Evolutionary conservation across 2,888 invertebrate genomes (phyloP), one percentile per base, ranked within the genome.

Genomic region (Coecobrya sp.): DNA sequence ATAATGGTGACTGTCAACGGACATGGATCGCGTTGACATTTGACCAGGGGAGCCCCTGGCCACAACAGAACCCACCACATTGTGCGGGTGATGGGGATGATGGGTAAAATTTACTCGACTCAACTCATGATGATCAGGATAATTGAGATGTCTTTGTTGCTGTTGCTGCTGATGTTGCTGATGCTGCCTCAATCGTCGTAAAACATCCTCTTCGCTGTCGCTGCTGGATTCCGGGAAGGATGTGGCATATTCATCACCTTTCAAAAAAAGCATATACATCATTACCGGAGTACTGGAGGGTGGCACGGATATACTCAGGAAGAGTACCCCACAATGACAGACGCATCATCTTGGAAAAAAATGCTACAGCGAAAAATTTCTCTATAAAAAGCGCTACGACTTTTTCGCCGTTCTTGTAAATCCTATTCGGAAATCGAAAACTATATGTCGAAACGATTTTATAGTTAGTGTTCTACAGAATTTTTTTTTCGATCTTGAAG

Each of bases 191-290:
- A 97, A 96, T 82, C 97, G 96, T 92, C 97, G 96, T 93, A 97
- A 96, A 65, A 97, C 97, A 95, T 97, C 97, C 95, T 97, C 97
- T 95, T 98, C 98, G 81, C 97, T 97, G 95, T 98, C 98, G 52
- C 97, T 97, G 94, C 97, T 97, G 4, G 97, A 96, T 93, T 97
- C 97, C 25, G 96, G 96, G 93, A 97, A 97, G 95, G 97, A 97
- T 95, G 97, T 96, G 10, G 97, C 96, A 95, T 97, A 97, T 59
- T 96, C 96, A 95, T 96, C 96, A 13, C 96, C 97, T 97, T 95
- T 55, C n/a, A 0, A 55, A 36, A 36, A 36, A 4, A 36, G 7
- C 36, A 36, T 36, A 36, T 36, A n/a, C n/a, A n/a, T n/a, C n/a
- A n/a, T n/a, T n/a, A n/a, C n/a, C n/a, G n/a, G 36, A 4, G 36